Base-by-base conservation (phyloP, 2,113 vertebrate genomes). In the Embiotoca jacksoni region DNA sequence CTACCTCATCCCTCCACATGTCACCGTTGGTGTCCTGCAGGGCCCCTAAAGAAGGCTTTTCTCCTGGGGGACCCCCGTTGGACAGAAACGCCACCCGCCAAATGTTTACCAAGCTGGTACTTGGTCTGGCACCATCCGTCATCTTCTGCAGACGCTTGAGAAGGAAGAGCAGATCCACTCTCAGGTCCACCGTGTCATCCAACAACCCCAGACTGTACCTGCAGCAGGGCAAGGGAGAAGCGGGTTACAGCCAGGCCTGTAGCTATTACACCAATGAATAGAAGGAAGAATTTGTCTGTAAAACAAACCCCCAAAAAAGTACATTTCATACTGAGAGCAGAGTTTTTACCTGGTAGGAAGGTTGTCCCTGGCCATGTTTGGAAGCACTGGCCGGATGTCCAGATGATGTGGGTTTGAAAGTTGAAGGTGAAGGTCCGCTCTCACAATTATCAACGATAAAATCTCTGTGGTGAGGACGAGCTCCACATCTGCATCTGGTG, bases 381-480 rank as follows among this genome's bases (percentile, higher is more conserved):
- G 90, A 33, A 96, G 89, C 49, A 91, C 69, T 0, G 95, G 95
- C 2, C 67, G 84, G 39, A 96, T 58, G 5, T 90, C 86, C 16
- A 95, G 76, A 36, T 90, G 82, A 3, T 91, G 87, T 0, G 93
- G 92, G 79, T 95, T 94, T 44, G 89, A 86, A 5, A 96, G 49
- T 1, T 95, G 90, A 23, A 96, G 89, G 90, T 95, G 95, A 64
- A 96, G 87, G 86, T 95, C 95, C 0, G 93, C 94, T 53, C 91
- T 82, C 9, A 44, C 76, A 1, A 94, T 50, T 0, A 66, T 63
- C 52, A 91, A 31, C 0, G 89, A 91, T 39, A 92, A 72, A 54
- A 94, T 87, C 16, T 95, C 94, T 47, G 74, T 53, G 49, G 80
- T 88, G 55, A 95, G 70, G 52, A 93, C 80, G 44, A 96, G 94